Evolutionary conservation across 2,888 invertebrate genomes (phyloP), one percentile per base, ranked within the genome.

Genomic region (Amphipyra tragopoginis): DNA sequence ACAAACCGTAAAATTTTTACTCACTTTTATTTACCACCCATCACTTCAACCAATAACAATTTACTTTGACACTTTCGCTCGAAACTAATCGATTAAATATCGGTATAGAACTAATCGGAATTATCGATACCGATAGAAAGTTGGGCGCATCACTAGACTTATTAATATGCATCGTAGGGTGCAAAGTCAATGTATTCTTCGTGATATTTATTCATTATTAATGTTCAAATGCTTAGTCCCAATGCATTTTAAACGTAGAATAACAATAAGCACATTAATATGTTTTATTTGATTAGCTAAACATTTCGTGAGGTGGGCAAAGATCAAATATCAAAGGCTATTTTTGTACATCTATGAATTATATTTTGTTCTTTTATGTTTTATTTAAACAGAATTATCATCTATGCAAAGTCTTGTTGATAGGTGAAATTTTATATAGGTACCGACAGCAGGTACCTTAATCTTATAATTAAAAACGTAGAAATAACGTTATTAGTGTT

Each of bases 141-240:
- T 67, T 54, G 14, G 43, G 58, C 39, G 54, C 81, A 75, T 65
- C 79, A 79, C 79, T 78, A 65, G 21, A 9, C 45, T 61, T 54
- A 63, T 80, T 67, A 72, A 59, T 69, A 68, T 75, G 61, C 61
- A 67, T 65, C 14, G 59, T 49, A 52, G 43, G 52, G 33, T 43
- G 57, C 47, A 44, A 44, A 51, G 58, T 63, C 36, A 65, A 59
- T 80, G 64, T 64, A 52, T 56, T 78, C 56, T 78, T 72, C 76
- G 63, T 54, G 58, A 75, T 67, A 75, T 67, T 68, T 61, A 64
- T 78, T 80, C 65, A 80, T 77, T 74, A 71, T 70, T 71, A 55
- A 65, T 65, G 61, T 60, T 60, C 57, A 51, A 57, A 73, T 72
- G 44, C 53, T 62, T 54, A 26, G 47, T 57, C 58, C 39, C 15